phyloP scores from a whole-genome alignment of 1,140 invertebrate genomes.

The Drosophila tristis region DNA sequence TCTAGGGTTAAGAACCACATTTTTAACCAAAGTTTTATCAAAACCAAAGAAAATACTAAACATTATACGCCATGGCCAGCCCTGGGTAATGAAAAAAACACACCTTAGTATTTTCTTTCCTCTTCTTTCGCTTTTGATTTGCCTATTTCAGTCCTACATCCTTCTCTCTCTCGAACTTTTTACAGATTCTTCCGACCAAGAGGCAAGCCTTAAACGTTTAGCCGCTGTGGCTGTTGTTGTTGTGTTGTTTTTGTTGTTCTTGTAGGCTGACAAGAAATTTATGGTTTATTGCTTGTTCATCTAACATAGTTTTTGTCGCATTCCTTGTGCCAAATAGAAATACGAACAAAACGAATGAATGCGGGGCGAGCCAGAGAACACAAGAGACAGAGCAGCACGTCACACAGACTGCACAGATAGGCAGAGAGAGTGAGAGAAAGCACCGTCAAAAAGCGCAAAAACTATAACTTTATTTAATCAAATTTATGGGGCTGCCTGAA shows the following conservation, averaged over 20 bases:
- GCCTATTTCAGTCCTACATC: not conserved
- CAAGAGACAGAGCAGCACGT: too few relatives aligned
- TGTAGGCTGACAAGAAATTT: conserved; percentile 72
- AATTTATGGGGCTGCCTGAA: conserved; percentile 66
- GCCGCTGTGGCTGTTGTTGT: conserved; percentile 33
- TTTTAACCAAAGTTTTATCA: too few relatives aligned
- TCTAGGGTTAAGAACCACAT: too few relatives aligned
- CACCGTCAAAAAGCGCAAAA: conserved; percentile 55
- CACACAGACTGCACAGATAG: not conserved
- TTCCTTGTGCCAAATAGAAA: conserved; percentile 64
- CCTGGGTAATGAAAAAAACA: conserved; percentile 38
- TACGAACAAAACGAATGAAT: conserved; percentile 41
- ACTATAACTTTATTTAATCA: conserved; percentile 82
- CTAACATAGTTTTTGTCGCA: conserved; percentile 79
- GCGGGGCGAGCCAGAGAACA: not conserved
- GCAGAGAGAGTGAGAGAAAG: conserved; percentile 4
- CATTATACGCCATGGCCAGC: conserved; percentile 9
- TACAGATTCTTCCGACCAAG: conserved; percentile 28
- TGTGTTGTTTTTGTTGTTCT: conserved; percentile 30
- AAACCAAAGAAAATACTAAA: not conserved
- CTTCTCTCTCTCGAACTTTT: not conserved
- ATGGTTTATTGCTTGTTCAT: conserved; percentile 82
- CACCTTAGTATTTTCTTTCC: conserved; percentile 54
- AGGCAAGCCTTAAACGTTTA: conserved; percentile 66
- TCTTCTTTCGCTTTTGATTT: not conserved